Percentiles rank a stretch among this genome's conserved stretches.
These are phyloP conservation scores for Amphiura filiformis DNA, from an alignment of 35 echinoderm and acorn worm species.

Conservation along the genomic window DNA sequence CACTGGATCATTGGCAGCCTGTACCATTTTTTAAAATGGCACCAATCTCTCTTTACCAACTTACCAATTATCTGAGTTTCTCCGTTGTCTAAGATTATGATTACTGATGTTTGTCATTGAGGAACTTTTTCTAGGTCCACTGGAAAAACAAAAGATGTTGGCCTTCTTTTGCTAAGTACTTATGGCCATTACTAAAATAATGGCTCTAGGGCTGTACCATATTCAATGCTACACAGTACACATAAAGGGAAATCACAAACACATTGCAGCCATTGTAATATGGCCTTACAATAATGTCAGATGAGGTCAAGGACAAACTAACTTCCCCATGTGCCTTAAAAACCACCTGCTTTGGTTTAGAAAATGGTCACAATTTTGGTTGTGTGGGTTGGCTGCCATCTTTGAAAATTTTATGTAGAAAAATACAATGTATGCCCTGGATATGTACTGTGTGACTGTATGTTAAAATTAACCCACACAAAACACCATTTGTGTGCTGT, in stretches of 20 bases:
- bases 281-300: not conserved
- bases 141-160: constrained; percentile 31
- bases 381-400: too few relatives aligned
- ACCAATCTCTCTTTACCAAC: not conserved
- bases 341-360: not conserved
- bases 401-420: too few relatives aligned
- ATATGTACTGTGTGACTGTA: too few relatives aligned
- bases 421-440: too few relatives aligned
- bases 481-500: not conserved
- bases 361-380: too few relatives aligned
- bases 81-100: constrained; percentile 11
- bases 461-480: too few relatives aligned
- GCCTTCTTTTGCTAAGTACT: not conserved
- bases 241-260: not conserved
- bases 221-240: not conserved
- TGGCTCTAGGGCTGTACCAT: too few relatives aligned
- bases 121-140: constrained; percentile 42
- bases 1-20: too few relatives aligned
- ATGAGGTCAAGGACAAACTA: not conserved
- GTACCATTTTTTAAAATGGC: too few relatives aligned
- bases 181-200: not conserved
- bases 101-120: constrained; percentile 43
- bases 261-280: not conserved
- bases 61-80: constrained; percentile 8
- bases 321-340: not conserved